Evolutionary conservation across 2,797 vertebrate genomes (phyloP), one percentile per base, ranked within the genome.

Genomic region (Catostomus latipinnis): DNA sequence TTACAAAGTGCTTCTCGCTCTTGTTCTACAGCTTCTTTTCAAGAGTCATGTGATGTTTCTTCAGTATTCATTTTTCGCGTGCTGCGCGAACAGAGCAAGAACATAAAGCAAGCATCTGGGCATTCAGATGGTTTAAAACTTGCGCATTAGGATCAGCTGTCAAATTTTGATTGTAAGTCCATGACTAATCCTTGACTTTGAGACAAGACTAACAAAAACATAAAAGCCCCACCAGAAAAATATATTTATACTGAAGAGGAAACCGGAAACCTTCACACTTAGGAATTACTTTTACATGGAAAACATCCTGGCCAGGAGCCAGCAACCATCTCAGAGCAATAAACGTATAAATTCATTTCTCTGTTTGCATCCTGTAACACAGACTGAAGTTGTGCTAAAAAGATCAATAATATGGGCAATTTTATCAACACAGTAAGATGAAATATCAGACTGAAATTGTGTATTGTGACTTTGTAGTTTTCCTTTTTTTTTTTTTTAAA

Each of bases 301-400:
- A 48, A 60, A 72, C 14, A 48, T 56, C 46, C 10, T 49, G 56
- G 63, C 62, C 2, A 7, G 14, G 7, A 75, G 61, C 73, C 61
- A 56, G 61, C 1, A 1, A 56, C 49, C 4, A 75, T 54, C 43
- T 45, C 52, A 46, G n/a, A 9, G 18, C n/a, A 66, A 65, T 46
- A 9, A 49, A 10, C 9, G 1, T 0, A 8, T 4, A 3, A 8
- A 61, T 50, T 61, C 13, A 10, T 48, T 53, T 63, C 22, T 1
- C 10, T n/a, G 63, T 34, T 57, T 49, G 45, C 52, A 48, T 67
- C 8, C 3, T 18, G 8, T 13, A 66, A 1, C 2, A 62, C 22
- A 12, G 14, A 22, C 49, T 75, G 14, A 66, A 60, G 6, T 8
- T 49, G 53, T 3, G 11, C 57, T 62, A 53, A 53, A 52, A 54